phyloP scores from a whole-genome alignment of 2,797 vertebrate genomes.

The Chloroceryle amazona region DNA sequence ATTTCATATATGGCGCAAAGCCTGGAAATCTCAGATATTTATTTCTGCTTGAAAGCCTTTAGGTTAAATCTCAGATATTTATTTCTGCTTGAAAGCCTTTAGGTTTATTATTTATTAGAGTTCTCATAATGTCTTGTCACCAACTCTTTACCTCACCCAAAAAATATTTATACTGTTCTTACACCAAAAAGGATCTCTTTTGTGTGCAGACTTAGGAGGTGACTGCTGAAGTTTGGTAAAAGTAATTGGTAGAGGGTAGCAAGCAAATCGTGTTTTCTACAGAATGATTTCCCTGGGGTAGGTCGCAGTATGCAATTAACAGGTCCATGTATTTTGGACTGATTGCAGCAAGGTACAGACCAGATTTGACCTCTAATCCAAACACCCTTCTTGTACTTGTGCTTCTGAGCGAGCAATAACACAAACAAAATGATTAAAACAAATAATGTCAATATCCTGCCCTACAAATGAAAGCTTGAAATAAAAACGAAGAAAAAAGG shows the following conservation, averaged over 20 bases:
- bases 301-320: background rate
- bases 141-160: fast-evolving
- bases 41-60: background rate
- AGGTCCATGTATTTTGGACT: fast-evolving
- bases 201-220: no score
- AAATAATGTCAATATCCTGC: background rate
- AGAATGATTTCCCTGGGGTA: background rate
- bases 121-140: background rate
- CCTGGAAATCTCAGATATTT: background rate
- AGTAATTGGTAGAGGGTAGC: background rate
- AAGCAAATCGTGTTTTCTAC: background rate
- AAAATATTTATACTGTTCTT: background rate
- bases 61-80: background rate
- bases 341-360: background rate
- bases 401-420: background rate
- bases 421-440: background rate
- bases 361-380: background rate
- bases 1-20: background rate
- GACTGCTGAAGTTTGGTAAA: background rate
- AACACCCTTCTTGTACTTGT: background rate
- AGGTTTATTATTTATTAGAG: background rate
- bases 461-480: fast-evolving
- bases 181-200: background rate
- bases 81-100: background rate
- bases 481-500: background rate